A percentile compares a stretch with the other conserved stretches of the same genome.
phyloP scores from a whole-genome alignment of 2,113 vertebrate species.

The Raphicerus campestris region DNA sequence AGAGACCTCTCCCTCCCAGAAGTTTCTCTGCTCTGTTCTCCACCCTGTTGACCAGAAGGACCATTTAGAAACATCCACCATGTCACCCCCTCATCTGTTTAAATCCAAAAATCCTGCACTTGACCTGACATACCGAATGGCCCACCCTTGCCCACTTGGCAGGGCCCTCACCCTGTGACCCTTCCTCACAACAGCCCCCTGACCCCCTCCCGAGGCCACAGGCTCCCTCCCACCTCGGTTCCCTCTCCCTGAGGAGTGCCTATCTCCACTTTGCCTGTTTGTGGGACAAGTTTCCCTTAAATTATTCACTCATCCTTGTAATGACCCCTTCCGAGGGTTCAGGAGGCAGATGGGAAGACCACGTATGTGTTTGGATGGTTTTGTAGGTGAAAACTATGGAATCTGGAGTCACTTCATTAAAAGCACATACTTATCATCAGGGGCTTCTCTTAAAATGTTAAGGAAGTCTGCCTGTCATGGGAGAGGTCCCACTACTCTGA shows the following conservation, averaged over 20 bases:
- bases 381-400: background rate
- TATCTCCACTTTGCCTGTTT: background rate
- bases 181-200: background rate
- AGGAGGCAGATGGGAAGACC: background rate
- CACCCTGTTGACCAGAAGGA: background rate
- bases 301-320: background rate
- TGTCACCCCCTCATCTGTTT: background rate
- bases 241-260: background rate
- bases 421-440: background rate
- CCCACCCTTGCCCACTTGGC: background rate
- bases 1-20: no score
- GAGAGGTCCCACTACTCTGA: background rate
- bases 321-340: background rate
- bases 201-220: accelerated
- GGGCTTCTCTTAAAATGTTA: background rate
- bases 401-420: background rate
- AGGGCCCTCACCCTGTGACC: accelerated
- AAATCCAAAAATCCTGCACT: background rate
- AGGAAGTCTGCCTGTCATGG: background rate
- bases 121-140: background rate
- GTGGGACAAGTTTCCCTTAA: background rate
- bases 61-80: background rate
- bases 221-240: accelerated
- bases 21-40: no score
- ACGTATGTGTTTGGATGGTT: background rate